Base-by-base conservation (phyloP, 2,888 invertebrate species). In the Pemphredon lugubris region DNA sequence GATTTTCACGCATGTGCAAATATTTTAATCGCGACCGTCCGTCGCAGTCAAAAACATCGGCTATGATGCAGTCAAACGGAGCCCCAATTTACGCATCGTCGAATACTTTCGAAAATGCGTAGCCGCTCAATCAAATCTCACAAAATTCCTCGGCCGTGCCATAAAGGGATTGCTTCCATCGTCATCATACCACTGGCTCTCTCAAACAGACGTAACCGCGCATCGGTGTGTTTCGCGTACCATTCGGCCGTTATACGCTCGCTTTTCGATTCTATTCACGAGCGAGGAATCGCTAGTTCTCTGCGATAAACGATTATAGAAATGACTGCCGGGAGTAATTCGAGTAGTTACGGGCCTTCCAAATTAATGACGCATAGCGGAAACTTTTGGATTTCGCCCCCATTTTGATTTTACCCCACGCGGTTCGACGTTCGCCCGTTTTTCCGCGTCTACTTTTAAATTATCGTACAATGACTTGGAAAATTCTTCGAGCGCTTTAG, bases 131-230 rank as follows among this genome's bases (percentile, higher is more conserved):
- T 74, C 71, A 59, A 70, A 77, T 73, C 67, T 70, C 68, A 48
- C 77, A 63, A 58, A 77, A 77, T 70, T 70, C 70, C 71, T 73
- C 61, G 72, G 59, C 73, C 66, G 57, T 66, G 75, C 54, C 57
- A 77, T 64, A 70, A 77, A 77, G 74, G 70, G 74, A 74, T 74
- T 42, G 72, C 67, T 65, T 57, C 53, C 64, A 32, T 45, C 57
- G 42, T 51, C 58, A 58, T 57, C 42, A 4, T 57, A 7, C 57
- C 40, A 6, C n/a, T 20, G 3, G 20, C 39, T 44, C 53, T 9
- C 30, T 34, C 65, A 14, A 18, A 32, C 32, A 32, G 5, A 30
- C 48, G 14, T 34, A 23, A 6, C 23, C n/a, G 37, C 20, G 39
- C 11, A 20, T 16, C 14, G n/a, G n/a, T 23, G 40, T 55, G 59